Evolutionary conservation across 2,113 vertebrate species (phyloP), one percentile per base, ranked within the genome.

Genomic region (Mormyrus iriodes): DNA sequence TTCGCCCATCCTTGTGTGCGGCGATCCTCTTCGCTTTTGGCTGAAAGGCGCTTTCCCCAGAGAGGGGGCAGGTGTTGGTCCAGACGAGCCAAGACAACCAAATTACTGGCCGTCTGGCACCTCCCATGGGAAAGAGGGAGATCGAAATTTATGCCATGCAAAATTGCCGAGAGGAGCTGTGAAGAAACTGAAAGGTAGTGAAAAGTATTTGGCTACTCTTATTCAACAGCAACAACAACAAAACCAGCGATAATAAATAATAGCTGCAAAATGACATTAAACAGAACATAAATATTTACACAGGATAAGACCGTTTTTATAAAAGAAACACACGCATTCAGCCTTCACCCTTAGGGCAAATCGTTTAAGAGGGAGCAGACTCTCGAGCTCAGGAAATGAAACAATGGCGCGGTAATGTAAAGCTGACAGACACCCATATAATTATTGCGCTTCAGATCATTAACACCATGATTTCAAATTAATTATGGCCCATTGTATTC

Each of bases 21-120:
- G 92, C 92, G 94, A 94, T 90, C 76, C 87, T 89, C 89, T 90
- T 92, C 90, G 88, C 86, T 97, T 94, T 95, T 94, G 95, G 95
- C 94, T 95, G 95, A 94, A 96, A 96, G 93, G 94, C 95, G 92
- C 92, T 88, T 95, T 98, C 97, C 97, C 95, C 53, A 96, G 97
- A 97, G 97, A 96, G 97, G 97, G 96, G 97, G 98, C 98, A 99
- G 98, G 98, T 99, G 98, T 98, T 98, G 96, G 97, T 98, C 97
- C 97, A 99, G 97, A 97, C 97, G 97, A 99, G 97, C 97, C 97
- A 98, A 98, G 97, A 97, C 97, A 98, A 98, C 97, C 97, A 98
- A 98, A 98, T 99, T 98, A 98, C 97, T 97, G 97, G 97, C 97
- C 97, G 95, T 97, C 97, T 99, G 97, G 97, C 97, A 95, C 97